A percentile compares a stretch with the other conserved stretches of the same genome.
Conservation (phyloP, 1,140 invertebrate species). For the Cydia fagiglandana region DNA sequence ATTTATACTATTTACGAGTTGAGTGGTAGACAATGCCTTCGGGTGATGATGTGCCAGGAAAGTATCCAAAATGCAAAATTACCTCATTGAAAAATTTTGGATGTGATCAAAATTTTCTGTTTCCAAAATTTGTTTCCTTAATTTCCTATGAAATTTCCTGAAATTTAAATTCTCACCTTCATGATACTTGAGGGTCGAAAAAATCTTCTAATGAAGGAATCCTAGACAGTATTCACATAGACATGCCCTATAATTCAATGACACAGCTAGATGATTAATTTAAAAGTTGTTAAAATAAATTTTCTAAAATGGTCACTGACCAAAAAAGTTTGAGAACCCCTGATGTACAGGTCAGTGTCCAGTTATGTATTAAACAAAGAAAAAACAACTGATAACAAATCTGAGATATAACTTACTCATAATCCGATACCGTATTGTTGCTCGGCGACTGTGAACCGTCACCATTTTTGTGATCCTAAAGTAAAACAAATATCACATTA, state of each 20-base stretch:
- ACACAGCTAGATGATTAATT: too few species aligned
- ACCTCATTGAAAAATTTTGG: too few species aligned
- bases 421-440: conserved; percentile 53
- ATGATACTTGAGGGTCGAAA: neutral
- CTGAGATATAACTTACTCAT: conserved; percentile 56
- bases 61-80: too few species aligned
- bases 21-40: too few species aligned
- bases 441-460: conserved; percentile 49
- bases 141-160: too few species aligned
- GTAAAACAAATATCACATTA: conserved; percentile 36
- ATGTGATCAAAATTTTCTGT: too few species aligned
- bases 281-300: too few species aligned
- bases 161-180: too few species aligned
- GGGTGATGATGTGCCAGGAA: too few species aligned
- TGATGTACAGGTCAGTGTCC: neutral
- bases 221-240: too few species aligned
- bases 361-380: conserved; percentile 43
- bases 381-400: conserved; percentile 40
- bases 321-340: conserved; percentile 27
- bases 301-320: neutral
- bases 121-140: too few species aligned
- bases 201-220: neutral
- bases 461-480: conserved; percentile 50
- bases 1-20: neutral
- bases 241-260: too few species aligned